Evolutionary conservation across 2,888 invertebrate genomes (phyloP).

Genomic region (Drosophila mayaguana): DNA sequence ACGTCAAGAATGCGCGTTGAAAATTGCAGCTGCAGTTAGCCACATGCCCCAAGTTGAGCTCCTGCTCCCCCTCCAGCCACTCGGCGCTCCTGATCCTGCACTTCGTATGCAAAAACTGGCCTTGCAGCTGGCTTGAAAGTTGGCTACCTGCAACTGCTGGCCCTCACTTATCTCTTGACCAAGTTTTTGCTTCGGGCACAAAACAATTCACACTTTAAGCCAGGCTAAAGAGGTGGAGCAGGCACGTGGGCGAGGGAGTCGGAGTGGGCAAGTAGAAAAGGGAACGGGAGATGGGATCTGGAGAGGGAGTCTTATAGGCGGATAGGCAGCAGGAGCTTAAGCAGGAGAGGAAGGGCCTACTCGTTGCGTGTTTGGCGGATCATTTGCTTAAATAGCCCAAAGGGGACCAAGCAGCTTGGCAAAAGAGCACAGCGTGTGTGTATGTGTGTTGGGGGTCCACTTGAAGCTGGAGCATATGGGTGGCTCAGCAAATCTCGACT

Average conservation of each 20-base stretch:
- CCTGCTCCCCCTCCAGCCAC: not conserved
- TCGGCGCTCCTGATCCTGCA: not conserved
- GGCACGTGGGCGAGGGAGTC: not conserved
- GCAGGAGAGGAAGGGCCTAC: not conserved
- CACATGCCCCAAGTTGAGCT: slow-evolving; percentile 3
- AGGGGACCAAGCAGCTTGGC: slow-evolving; percentile 55
- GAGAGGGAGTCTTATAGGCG: not conserved
- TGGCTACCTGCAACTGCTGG: slow-evolving; percentile 66
- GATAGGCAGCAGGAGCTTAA: not conserved
- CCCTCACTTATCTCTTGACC: slow-evolving; percentile 66
- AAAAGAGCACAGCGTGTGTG: slow-evolving; percentile 20
- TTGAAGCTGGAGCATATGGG: slow-evolving; percentile 48
- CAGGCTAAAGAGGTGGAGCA: not conserved
- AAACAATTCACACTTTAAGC: slow-evolving; percentile 77
- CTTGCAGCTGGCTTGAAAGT: slow-evolving; percentile 30
- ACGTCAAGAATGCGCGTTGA: slow-evolving; percentile 81
- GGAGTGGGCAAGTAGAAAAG: not conserved
- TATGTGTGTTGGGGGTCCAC: slow-evolving; percentile 7
- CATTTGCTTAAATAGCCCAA: slow-evolving; percentile 81
- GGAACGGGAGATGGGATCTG: not conserved
- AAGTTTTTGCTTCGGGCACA: slow-evolving; percentile 69
- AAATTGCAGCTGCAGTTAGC: slow-evolving; percentile 55
- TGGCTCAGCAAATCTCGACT: slow-evolving; percentile 68
- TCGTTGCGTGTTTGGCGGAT: slow-evolving; percentile 73
- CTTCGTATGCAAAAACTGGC: slow-evolving; percentile 73